These are phyloP conservation scores for Rotaria magnacalcarata DNA, from an alignment of 2,888 invertebrate genomes.

Conservation along the genomic window DNA sequence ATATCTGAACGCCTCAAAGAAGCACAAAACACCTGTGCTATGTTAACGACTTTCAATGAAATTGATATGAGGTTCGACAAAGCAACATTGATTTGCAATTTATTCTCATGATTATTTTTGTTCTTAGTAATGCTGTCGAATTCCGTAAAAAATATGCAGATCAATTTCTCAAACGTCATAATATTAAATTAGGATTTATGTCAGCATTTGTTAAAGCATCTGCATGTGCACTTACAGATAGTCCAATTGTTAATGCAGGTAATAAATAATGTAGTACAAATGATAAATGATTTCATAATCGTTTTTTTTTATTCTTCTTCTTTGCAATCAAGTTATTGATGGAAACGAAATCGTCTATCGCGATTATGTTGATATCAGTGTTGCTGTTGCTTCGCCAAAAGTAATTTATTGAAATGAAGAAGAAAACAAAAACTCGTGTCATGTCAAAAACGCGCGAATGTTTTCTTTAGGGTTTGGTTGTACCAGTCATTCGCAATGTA, in stretches of 20 bases:
- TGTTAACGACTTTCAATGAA: slow-evolving; percentile 99
- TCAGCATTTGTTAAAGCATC: slow-evolving; percentile 95
- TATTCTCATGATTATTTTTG: not conserved
- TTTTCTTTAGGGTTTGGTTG: slow-evolving; percentile 73
- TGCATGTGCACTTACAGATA: slow-evolving; percentile 84
- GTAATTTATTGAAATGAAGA: slow-evolving; percentile 53
- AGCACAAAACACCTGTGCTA: slow-evolving; percentile 94
- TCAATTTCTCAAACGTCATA: slow-evolving; percentile 85
- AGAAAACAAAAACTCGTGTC: not conserved
- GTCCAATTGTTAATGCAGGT: slow-evolving; percentile 85
- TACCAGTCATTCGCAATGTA: slow-evolving; percentile 89
- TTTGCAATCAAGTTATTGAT: slow-evolving; percentile 70
- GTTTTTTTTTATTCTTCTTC: slow-evolving; percentile 52
- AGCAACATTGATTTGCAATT: not conserved
- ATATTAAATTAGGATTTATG: slow-evolving; percentile 93
- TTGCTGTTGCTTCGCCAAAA: slow-evolving; percentile 92
- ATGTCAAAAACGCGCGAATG: too few species aligned
- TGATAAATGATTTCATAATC: slow-evolving; percentile 47
- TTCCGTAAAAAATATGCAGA: slow-evolving; percentile 85
- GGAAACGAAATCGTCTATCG: slow-evolving; percentile 79
- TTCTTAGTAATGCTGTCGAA: slow-evolving; percentile 77
- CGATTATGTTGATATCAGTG: slow-evolving; percentile 95
- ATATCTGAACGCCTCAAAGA: slow-evolving; percentile 94
- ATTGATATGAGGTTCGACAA: slow-evolving; percentile 82
- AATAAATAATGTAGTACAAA: not conserved